Base-by-base conservation (phyloP, 2,888 invertebrate species). In the Papilio demoleus region DNA sequence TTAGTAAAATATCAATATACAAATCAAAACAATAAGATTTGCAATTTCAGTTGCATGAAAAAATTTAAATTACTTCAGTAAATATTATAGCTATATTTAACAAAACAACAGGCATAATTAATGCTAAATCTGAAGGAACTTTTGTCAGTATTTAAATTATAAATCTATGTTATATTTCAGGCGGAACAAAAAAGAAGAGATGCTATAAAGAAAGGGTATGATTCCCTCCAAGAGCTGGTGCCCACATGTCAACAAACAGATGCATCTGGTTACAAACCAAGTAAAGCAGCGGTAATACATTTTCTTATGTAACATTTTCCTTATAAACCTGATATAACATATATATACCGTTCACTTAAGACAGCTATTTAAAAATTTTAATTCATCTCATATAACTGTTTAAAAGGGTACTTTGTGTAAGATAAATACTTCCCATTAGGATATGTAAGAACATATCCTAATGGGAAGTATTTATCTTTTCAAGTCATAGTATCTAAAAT, bases 121-220 rank as follows among this genome's bases (percentile, higher is more conserved):
- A 6, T 40, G 5, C 5, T 40, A 5, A 40, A 40, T 40, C n/a
- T 40, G 38, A 2, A 1, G 11, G 4, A 40, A 40, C 1, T 14
- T 12, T 14, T 5, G 40, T n/a, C n/a, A 40, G 5, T n/a, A 40
- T n/a, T n/a, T 3, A 40, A 40, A 40, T 40, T 40, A 6, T n/a
- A 40, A 40, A 40, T 38, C 12, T 4, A n/a, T 1, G 3, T 27
- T 64, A 12, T n/a, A 53, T 64, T 47, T 38, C 95, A 98, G 92
- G 99, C 99, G 2, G 99, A 99, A 87, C 99, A 99, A 86, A 99
- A 99, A 84, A 94, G 99, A 73, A 94, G 99, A 79, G 99, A 99
- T 94, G 98, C 99, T 1, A 99, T 99, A 72, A 99, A 99, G 88
- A 98, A 97, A 86, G 99, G 99, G 0, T 99, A 99, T 85, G 98